Evolutionary conservation across 2,113 vertebrate species (phyloP).

Genomic region (Phalacrocorax carbo): DNA sequence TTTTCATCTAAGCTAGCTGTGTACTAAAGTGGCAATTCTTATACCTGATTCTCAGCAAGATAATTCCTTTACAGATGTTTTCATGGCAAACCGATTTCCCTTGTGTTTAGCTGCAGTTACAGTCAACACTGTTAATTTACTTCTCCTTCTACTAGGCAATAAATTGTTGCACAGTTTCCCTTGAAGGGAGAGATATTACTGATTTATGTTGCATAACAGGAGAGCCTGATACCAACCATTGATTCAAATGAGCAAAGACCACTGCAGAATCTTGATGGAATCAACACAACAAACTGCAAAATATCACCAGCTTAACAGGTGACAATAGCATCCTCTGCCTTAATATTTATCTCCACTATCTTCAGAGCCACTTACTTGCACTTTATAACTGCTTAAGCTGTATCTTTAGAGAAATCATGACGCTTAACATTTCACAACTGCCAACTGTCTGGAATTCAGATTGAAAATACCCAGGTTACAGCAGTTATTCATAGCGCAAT

Average conservation of each 20-base stretch:
- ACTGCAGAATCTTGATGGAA: not conserved
- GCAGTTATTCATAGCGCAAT: not conserved
- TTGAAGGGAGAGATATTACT: slow-evolving; percentile 6
- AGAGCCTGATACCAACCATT: not conserved
- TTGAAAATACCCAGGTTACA: not conserved
- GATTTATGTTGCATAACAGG: slow-evolving; percentile 24
- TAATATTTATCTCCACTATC: not conserved
- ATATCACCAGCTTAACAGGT: not conserved
- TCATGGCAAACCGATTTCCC: slow-evolving; percentile 47
- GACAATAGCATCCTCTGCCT: not conserved
- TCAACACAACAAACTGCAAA: not conserved
- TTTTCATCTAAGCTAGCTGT: slow-evolving; percentile 23
- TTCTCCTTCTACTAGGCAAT: slow-evolving; percentile 38
- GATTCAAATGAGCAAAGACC: not conserved
- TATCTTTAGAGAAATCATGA: not conserved
- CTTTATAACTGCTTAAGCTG: not conserved
- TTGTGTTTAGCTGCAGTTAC: slow-evolving; percentile 20
- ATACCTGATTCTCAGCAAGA: slow-evolving; percentile 23
- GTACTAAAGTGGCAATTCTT: not conserved
- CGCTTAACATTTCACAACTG: not conserved
- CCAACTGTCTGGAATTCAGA: not conserved
- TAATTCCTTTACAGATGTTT: slow-evolving; percentile 49
- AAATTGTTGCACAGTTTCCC: slow-evolving; percentile 18
- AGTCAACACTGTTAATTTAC: slow-evolving; percentile 45
- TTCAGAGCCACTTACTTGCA: not conserved